These are phyloP conservation scores for Eptesicus fuscus DNA, from an alignment of 2,113 vertebrate genomes.

Conservation along the genomic window DNA sequence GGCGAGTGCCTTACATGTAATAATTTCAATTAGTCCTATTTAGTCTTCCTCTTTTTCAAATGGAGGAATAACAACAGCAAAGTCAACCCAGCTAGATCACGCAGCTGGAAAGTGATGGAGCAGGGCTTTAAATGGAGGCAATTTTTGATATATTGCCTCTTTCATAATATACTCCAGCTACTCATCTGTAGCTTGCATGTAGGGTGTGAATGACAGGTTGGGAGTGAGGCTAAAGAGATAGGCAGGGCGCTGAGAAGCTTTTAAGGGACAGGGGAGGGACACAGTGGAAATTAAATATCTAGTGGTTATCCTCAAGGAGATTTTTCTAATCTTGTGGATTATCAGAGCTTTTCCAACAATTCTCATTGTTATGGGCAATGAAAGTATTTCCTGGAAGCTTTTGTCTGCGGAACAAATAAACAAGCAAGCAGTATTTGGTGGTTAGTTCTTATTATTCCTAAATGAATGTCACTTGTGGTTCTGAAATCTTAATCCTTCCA, in stretches of 20 bases:
- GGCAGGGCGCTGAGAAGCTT: background rate
- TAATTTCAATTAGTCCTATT: background rate
- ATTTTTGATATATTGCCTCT: background rate
- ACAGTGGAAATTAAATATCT: background rate
- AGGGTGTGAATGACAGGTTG: background rate
- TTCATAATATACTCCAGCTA: background rate
- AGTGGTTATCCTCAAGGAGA: background rate
- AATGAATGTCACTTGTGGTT: background rate
- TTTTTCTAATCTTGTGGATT: background rate
- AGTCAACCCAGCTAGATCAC: background rate
- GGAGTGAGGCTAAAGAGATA: background rate
- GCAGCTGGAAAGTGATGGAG: background rate
- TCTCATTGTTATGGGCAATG: background rate
- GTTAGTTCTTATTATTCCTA: constrained; percentile 4
- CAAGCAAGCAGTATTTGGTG: background rate
- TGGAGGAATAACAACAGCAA: background rate
- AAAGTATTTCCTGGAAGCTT: background rate
- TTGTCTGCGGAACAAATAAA: background rate
- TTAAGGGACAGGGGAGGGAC: background rate
- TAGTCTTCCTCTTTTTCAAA: background rate
- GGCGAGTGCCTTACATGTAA: background rate
- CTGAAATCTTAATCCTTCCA: constrained; percentile 20
- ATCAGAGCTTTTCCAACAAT: background rate
- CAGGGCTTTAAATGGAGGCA: background rate
- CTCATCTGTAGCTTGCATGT: background rate